Evolutionary conservation across 1,140 invertebrate species (phyloP).

Genomic region (Scylla paramamosain): DNA sequence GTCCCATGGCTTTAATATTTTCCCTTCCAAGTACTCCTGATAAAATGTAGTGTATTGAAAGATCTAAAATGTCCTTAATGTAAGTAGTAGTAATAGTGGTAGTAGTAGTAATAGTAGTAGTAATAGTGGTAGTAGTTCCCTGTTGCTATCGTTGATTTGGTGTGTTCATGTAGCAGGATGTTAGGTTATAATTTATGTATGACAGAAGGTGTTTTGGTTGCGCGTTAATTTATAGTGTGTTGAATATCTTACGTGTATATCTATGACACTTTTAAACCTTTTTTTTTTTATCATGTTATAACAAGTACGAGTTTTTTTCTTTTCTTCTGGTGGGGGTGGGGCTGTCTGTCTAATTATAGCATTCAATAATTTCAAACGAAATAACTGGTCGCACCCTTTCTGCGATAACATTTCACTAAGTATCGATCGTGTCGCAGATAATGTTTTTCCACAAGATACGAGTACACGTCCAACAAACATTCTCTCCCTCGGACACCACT

Average conservation of each 20-base stretch:
- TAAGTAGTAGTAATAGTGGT: neutral
- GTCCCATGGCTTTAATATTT: neutral
- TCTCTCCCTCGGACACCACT: neutral
- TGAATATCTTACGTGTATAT: no score
- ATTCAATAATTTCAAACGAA: neutral
- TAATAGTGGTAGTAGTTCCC: neutral
- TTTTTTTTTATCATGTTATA: neutral
- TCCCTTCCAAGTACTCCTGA: neutral
- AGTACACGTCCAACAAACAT: neutral
- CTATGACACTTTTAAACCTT: neutral
- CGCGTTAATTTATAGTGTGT: no score
- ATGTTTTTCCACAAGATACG: neutral
- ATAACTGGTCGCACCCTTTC: neutral
- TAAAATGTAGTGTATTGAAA: neutral
- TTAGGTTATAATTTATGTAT: neutral
- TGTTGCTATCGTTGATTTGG: neutral
- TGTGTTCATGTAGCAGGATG: no score
- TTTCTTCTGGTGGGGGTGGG: no score
- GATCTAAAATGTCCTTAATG: neutral
- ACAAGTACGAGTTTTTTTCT: neutral
- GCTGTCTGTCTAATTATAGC: neutral
- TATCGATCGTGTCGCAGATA: neutral
- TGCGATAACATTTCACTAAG: neutral
- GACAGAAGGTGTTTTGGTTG: no score
- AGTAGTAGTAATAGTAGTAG: no score